A percentile compares a stretch with the other conserved stretches of the same genome.
Conservation (phyloP, 2,888 invertebrate genomes). For the Philonicus albiceps region DNA sequence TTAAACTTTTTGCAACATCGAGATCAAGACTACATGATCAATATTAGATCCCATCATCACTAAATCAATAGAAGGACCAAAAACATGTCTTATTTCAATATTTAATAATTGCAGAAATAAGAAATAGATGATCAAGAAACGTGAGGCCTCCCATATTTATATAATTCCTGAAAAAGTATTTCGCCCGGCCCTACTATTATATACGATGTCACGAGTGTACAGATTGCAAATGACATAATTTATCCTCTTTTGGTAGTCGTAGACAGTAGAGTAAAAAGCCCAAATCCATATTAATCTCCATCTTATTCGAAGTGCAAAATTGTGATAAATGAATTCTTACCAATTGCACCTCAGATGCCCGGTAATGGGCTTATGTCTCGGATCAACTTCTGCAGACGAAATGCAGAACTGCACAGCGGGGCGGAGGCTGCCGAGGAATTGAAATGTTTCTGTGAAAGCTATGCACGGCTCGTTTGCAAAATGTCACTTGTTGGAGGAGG, state of each 20-base stretch:
- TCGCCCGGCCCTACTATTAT: too few relatives aligned
- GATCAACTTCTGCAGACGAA: not conserved
- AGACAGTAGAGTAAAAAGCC: too few relatives aligned
- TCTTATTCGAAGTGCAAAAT: not conserved
- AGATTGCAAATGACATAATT: not conserved
- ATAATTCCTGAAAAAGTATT: too few relatives aligned
- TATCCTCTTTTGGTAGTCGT: not conserved
- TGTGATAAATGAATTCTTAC: not conserved
- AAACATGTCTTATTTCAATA: too few relatives aligned
- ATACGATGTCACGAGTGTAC: not conserved
- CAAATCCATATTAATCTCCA: not conserved
- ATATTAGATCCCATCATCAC: too few relatives aligned
- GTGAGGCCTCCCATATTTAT: too few relatives aligned
- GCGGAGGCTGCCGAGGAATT: not conserved
- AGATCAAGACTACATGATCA: too few relatives aligned
- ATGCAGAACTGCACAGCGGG: not conserved
- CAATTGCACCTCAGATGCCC: not conserved
- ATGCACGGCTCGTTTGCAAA: not conserved
- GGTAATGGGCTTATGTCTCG: not conserved
- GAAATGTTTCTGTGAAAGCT: not conserved
- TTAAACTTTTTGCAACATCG: too few relatives aligned
- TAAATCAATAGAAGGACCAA: too few relatives aligned
- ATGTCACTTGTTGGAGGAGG: not conserved
- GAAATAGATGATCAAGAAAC: too few relatives aligned
- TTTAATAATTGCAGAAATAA: too few relatives aligned